These are phyloP conservation scores for Horisme vitalbata DNA, from an alignment of 2,888 invertebrate genomes.

Conservation along the genomic window DNA sequence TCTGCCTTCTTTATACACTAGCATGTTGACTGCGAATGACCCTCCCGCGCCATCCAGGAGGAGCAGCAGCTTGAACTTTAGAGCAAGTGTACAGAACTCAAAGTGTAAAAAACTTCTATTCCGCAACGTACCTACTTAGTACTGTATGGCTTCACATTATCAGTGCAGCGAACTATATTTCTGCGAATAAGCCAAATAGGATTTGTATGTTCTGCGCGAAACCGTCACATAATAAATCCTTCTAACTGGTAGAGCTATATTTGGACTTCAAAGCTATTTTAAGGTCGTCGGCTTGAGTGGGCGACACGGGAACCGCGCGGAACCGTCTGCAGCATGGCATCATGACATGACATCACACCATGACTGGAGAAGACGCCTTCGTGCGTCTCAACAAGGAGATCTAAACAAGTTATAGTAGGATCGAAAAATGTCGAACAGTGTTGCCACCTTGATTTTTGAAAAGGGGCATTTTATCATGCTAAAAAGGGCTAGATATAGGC, in stretches of 20 bases:
- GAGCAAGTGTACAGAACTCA: too few relatives aligned
- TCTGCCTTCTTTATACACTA: background rate
- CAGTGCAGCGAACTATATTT: slow-evolving; percentile 3
- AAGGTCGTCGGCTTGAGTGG: slow-evolving; percentile 43
- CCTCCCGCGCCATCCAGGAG: too few relatives aligned
- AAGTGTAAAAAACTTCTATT: too few relatives aligned
- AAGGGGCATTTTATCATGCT: too few relatives aligned
- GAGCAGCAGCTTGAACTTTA: too few relatives aligned
- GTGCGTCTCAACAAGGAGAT: slow-evolving; percentile 23
- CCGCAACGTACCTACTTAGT: background rate
- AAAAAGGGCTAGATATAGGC: too few relatives aligned
- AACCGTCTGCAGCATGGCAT: slow-evolving; percentile 25
- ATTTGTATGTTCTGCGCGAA: slow-evolving; percentile 21
- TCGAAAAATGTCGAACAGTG: slow-evolving; percentile 6
- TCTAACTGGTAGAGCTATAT: slow-evolving; percentile 32
- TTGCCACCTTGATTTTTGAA: too few relatives aligned
- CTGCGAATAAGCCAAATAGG: slow-evolving; percentile 17
- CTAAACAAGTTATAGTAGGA: slow-evolving; percentile 2
- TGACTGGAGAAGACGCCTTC: slow-evolving; percentile 26
- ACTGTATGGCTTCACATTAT: slow-evolving; percentile 17
- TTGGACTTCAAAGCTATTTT: slow-evolving; percentile 32
- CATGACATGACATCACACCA: slow-evolving; percentile 33
- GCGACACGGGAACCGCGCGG: slow-evolving; percentile 34
- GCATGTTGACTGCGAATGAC: background rate
- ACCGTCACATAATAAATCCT: slow-evolving; percentile 24